Evolutionary conservation across 2,797 vertebrate species (phyloP).

Genomic region (Microctenopoma stevenorrisi): DNA sequence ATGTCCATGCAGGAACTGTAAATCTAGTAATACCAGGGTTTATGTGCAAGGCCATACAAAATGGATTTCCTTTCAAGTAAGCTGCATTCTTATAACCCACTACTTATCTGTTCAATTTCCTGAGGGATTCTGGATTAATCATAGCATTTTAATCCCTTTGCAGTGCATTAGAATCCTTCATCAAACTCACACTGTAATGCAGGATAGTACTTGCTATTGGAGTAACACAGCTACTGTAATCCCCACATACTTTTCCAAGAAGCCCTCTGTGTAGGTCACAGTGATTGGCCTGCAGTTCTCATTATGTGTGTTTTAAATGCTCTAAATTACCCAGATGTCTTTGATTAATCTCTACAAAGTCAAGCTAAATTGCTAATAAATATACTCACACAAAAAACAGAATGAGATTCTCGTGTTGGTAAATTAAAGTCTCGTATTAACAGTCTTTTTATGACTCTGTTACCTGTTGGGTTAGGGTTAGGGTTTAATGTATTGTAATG

Average conservation of each 20-base stretch:
- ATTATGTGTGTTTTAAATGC: conserved; percentile 72
- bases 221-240: conserved; percentile 75
- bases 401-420: conserved; percentile 49
- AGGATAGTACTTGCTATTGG: conserved; percentile 71
- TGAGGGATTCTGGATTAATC: conserved; percentile 82
- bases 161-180: conserved; percentile 77
- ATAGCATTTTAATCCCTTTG: conserved; percentile 81
- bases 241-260: conserved; percentile 68
- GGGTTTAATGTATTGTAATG: conserved; percentile 35
- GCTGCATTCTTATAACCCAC: conserved; percentile 80
- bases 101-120: conserved; percentile 85
- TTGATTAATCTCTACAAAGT: conserved; percentile 78
- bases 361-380: conserved; percentile 67
- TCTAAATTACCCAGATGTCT: conserved; percentile 73
- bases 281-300: conserved; percentile 73
- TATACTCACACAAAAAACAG: conserved; percentile 31
- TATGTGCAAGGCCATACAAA: conserved; percentile 76
- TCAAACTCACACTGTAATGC: conserved; percentile 76
- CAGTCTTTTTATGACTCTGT: conserved; percentile 29
- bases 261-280: conserved; percentile 74
- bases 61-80: conserved; percentile 83
- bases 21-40: conserved; percentile 76
- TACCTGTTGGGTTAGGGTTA: neutral
- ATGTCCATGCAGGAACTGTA: conserved; percentile 62
- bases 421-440: conserved; percentile 52